phyloP scores from a whole-genome alignment of 2,888 invertebrate species.

The Choristoneura rosaceana region DNA sequence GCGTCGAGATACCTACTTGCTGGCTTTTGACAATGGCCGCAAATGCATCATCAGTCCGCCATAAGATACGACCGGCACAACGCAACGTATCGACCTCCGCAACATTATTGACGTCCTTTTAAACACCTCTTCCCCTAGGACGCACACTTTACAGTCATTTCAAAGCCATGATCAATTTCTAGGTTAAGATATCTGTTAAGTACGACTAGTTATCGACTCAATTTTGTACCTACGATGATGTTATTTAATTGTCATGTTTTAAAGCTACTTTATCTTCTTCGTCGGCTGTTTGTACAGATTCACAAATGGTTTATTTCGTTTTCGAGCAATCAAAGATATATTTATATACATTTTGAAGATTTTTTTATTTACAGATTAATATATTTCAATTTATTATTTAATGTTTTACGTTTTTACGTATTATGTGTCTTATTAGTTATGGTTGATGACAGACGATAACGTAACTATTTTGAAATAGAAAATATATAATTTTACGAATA shows the following conservation, averaged over 20 bases:
- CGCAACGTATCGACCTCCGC: conserved; percentile 77
- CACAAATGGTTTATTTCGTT: conserved; percentile 76
- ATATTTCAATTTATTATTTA: conserved; percentile 69
- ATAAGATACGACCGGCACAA: conserved; percentile 80
- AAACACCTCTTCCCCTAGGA: conserved; percentile 57
- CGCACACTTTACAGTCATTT: conserved; percentile 72
- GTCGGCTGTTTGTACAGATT: conserved; percentile 77
- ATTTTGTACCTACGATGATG: conserved; percentile 80
- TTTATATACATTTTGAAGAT: conserved; percentile 69
- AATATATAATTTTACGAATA: conserved; percentile 64
- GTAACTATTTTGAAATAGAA: conserved; percentile 63
- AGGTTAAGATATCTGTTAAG: conserved; percentile 78
- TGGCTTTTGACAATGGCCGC: conserved; percentile 85
- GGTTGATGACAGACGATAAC: conserved; percentile 66
- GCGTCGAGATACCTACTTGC: conserved; percentile 86
- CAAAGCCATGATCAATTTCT: conserved; percentile 79
- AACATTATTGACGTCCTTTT: conserved; percentile 80
- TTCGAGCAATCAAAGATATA: conserved; percentile 72
- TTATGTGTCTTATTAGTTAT: conserved; percentile 70
- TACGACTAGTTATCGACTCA: conserved; percentile 72
- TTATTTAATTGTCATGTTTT: conserved; percentile 61
- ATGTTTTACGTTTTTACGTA: conserved; percentile 56
- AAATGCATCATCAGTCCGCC: conserved; percentile 75
- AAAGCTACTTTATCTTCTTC: conserved; percentile 63
- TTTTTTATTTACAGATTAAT: conserved; percentile 72